A percentile compares a stretch with the other conserved stretches of the same genome.
Conservation (phyloP, 2,888 invertebrate species). For the Patella pellucida region DNA sequence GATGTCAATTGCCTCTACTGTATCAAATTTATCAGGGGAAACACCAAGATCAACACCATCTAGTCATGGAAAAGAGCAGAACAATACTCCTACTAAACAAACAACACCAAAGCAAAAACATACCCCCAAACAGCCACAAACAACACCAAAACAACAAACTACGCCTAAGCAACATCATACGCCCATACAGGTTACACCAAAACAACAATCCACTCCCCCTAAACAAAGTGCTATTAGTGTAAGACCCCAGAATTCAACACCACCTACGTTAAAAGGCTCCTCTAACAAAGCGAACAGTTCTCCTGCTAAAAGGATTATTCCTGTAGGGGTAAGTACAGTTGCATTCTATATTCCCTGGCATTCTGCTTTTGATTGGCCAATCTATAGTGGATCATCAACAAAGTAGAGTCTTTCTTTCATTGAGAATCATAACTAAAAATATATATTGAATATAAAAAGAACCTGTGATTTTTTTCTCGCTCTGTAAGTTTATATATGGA, state of each 20-base stretch:
- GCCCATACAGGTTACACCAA: too few relatives aligned
- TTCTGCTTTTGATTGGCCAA: too few relatives aligned
- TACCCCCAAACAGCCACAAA: neutral
- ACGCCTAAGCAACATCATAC: neutral
- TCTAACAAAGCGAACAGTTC: neutral
- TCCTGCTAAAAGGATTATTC: constrained; percentile 4
- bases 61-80: constrained; percentile 26
- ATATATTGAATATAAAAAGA: too few relatives aligned
- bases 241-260: neutral
- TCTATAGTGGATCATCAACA: too few relatives aligned
- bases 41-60: constrained; percentile 33
- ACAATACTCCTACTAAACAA: constrained; percentile 13
- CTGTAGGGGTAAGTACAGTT: neutral
- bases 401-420: too few relatives aligned
- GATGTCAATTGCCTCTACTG: constrained; percentile 54
- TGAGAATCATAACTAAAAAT: too few relatives aligned
- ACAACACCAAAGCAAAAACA: constrained; percentile 21
- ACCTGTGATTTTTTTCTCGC: too few relatives aligned
- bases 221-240: neutral
- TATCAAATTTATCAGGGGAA: constrained; percentile 48
- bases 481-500: too few relatives aligned
- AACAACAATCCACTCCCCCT: neutral
- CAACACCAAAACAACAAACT: neutral
- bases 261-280: too few relatives aligned
- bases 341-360: too few relatives aligned